These are phyloP conservation scores for Sussaba pulchella DNA, from an alignment of 2,888 invertebrate genomes.

Conservation along the genomic window DNA sequence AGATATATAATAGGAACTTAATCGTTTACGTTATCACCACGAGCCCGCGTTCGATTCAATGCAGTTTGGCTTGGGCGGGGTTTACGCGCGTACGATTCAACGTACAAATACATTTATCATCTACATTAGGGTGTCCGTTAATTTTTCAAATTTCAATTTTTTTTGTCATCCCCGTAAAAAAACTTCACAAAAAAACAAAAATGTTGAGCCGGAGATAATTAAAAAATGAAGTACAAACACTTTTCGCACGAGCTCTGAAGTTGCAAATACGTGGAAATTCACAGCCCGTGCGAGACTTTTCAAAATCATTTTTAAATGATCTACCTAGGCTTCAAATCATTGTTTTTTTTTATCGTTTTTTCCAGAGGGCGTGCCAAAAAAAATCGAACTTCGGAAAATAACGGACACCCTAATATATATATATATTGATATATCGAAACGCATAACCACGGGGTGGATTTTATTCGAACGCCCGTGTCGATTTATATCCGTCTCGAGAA, in stretches of 20 bases:
- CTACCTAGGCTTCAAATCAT: too few relatives aligned
- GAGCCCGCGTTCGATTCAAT: slow-evolving; percentile 41
- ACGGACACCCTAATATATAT: too few relatives aligned
- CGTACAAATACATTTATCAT: neutral
- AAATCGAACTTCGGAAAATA: too few relatives aligned
- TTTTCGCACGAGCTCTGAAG: too few relatives aligned
- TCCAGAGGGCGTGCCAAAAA: too few relatives aligned
- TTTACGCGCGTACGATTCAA: too few relatives aligned
- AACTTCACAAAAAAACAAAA: too few relatives aligned
- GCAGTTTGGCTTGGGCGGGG: slow-evolving; percentile 10
- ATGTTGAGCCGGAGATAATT: neutral
- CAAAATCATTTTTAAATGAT: too few relatives aligned
- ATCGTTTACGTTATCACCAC: slow-evolving; percentile 71
- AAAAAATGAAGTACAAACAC: neutral
- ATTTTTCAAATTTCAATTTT: slow-evolving; percentile 1
- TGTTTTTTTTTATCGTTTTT: too few relatives aligned
- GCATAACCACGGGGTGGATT: neutral
- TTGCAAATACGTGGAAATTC: too few relatives aligned
- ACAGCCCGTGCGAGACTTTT: slow-evolving; percentile 8
- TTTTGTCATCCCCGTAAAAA: neutral
- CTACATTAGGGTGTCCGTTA: neutral
- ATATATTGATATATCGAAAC: too few relatives aligned
- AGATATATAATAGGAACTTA: slow-evolving; percentile 80
- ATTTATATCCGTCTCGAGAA: slow-evolving; percentile 44
- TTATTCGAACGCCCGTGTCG: slow-evolving; percentile 17